These are phyloP conservation scores for Chymomyza procnemis DNA, from an alignment of 2,888 invertebrate genomes.

Conservation along the genomic window DNA sequence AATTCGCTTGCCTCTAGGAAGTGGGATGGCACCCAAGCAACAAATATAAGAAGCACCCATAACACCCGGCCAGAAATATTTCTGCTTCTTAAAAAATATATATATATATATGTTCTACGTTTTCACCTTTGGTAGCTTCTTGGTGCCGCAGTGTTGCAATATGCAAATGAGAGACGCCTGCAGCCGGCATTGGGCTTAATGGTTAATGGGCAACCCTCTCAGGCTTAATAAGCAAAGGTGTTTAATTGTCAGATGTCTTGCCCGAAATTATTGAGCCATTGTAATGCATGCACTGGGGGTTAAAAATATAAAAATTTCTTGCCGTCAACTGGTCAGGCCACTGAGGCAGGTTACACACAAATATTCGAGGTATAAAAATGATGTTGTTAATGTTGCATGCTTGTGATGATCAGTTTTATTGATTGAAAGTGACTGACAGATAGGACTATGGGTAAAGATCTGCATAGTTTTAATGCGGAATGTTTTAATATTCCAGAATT, in stretches of 20 bases:
- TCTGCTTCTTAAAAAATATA: slow-evolving; percentile 4
- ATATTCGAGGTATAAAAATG: not conserved
- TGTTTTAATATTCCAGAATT: not conserved
- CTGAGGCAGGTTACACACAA: not conserved
- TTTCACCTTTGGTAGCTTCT: slow-evolving; percentile 25
- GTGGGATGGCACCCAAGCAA: slow-evolving; percentile 21
- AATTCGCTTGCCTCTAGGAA: slow-evolving; percentile 41
- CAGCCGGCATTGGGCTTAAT: slow-evolving; percentile 20
- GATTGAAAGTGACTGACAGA: not conserved
- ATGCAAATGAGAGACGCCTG: slow-evolving; percentile 55
- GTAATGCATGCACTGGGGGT: not conserved
- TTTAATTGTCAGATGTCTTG: slow-evolving; percentile 48
- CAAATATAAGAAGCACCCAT: not conserved
- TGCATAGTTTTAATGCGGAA: not conserved
- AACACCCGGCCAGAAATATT: not conserved
- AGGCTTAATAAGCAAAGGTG: slow-evolving; percentile 41
- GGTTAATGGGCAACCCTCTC: slow-evolving; percentile 42
- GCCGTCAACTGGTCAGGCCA: not conserved
- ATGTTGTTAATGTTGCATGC: not conserved
- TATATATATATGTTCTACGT: no score
- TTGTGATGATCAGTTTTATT: not conserved
- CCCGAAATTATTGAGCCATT: not conserved
- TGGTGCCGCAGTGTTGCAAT: slow-evolving; percentile 40
- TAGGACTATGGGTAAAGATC: not conserved
- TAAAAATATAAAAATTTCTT: no score